Evolutionary conservation across 1,140 invertebrate genomes (phyloP), one percentile per base, ranked within the genome.

Genomic region (Varroa destructor): DNA sequence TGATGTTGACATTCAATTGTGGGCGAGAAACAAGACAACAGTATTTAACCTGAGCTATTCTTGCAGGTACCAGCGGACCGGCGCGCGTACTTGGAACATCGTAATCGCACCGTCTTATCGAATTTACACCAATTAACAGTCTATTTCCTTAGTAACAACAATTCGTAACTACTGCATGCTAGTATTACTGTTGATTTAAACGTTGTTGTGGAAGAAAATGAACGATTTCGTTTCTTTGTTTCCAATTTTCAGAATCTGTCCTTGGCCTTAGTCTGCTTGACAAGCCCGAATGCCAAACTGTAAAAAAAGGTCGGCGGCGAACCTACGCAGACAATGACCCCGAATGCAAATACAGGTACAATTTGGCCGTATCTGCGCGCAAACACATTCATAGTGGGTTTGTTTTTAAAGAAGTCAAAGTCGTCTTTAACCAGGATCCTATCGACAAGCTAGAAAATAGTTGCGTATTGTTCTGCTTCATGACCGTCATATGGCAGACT

Each of bases 301-400:
- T 67, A 37, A 67, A 67, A 37, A 67, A 67, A 40, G 61, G 61
- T 40, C 61, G 61, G 1, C 61, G 61, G 37, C 40, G 61, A 67
- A 67, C 61, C 40, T 67, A 67, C 61, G 61, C 61, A 36, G 61
- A 67, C 61, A 67, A 67, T 46, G 61, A 67, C 61, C 61, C 61
- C 10, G 61, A 67, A 37, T 67, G 61, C 61, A 67, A 67, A 67
- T 67, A 67, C 37, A 67, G 61, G 61, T 67, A 46, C 8, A 67
- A 37, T 8, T 2, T 25, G 42, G 36, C n/a, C n/a, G 55, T 12
- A 56, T 56, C n/a, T n/a, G 10, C 10, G 10, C 55, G 55, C 10
- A n/a, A n/a, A 56, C 10, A 56, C 55, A 12, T 56, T n/a, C 55
- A 10, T 10, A 56, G 55, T 56, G 10, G 55, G n/a, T n/a, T 25